Conservation (phyloP, 92 coral and sea anemone genomes). For the Epizoanthus illoricatus region DNA sequence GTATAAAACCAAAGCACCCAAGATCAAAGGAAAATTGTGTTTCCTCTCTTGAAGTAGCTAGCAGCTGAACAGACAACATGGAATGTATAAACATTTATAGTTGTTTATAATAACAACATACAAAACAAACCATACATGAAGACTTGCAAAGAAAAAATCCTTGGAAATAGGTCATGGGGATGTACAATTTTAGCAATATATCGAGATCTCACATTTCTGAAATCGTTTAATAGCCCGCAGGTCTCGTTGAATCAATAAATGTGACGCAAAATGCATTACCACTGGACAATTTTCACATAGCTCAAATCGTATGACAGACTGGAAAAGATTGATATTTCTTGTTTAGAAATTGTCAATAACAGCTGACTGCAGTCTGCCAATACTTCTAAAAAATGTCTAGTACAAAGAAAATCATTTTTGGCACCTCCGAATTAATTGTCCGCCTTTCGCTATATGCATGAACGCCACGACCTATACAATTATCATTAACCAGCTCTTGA, state of each 20-base stretch:
- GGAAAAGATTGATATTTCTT: neutral
- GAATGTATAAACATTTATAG: too few relatives aligned
- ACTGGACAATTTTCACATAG: neutral
- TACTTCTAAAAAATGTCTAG: neutral
- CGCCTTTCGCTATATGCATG: neutral
- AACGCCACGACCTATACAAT: neutral
- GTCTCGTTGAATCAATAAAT: too few relatives aligned
- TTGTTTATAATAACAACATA: neutral
- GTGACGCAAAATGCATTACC: too few relatives aligned
- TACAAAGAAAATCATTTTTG: constrained; percentile 6
- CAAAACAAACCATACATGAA: neutral
- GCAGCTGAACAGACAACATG: neutral
- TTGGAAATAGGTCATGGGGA: neutral
- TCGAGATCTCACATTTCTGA: neutral
- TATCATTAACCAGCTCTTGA: neutral
- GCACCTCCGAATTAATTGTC: neutral
- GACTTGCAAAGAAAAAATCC: neutral
- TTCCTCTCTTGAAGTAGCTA: neutral
- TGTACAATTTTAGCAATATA: neutral
- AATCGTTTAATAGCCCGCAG: too few relatives aligned
- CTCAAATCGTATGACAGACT: neutral
- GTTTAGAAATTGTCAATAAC: neutral
- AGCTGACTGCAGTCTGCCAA: neutral
- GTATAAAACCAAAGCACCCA: constrained; percentile 9
- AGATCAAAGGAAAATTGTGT: neutral